Evolutionary conservation across 2,797 vertebrate genomes (phyloP).

Genomic region (Eupleurogrammus muticus): DNA sequence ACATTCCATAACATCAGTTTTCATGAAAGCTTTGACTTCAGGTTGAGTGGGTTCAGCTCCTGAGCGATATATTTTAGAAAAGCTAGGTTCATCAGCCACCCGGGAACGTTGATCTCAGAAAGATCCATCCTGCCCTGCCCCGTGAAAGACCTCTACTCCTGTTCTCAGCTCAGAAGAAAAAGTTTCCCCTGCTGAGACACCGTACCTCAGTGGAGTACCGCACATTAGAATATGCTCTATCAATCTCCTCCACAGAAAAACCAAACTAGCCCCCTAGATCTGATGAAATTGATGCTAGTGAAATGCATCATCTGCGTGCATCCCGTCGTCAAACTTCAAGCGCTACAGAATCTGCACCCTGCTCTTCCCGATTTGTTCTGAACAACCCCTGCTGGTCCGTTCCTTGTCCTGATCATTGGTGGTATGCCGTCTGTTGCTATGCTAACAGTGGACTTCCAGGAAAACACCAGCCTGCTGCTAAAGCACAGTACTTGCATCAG

Average conservation of each 20-base stretch:
- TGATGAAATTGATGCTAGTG: too few species aligned
- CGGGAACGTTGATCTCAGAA: conserved; percentile 43
- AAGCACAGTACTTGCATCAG: too few species aligned
- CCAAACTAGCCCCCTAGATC: conserved; percentile 1
- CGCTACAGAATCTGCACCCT: too few species aligned
- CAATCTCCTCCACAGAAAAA: conserved; percentile 49
- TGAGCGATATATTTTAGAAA: conserved; percentile 31
- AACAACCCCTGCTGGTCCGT: too few species aligned
- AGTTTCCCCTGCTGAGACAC: conserved; percentile 39
- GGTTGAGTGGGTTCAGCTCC: conserved; percentile 15
- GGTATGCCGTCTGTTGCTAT: too few species aligned
- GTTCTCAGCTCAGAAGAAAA: conserved; percentile 40
- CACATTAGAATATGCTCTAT: conserved; percentile 35
- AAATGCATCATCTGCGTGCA: too few species aligned
- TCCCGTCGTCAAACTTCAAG: too few species aligned
- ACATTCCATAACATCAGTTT: not conserved
- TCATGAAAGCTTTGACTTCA: not conserved
- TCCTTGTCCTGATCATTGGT: too few species aligned
- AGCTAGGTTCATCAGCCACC: conserved; percentile 19
- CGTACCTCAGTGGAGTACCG: conserved; percentile 36
- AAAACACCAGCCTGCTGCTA: too few species aligned
- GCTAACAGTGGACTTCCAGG: too few species aligned
- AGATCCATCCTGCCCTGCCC: conserved; percentile 26
- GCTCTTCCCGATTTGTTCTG: too few species aligned
- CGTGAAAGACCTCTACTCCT: conserved; percentile 46